Evolutionary conservation across 2,888 invertebrate genomes (phyloP).

Genomic region (Tachina lurida): DNA sequence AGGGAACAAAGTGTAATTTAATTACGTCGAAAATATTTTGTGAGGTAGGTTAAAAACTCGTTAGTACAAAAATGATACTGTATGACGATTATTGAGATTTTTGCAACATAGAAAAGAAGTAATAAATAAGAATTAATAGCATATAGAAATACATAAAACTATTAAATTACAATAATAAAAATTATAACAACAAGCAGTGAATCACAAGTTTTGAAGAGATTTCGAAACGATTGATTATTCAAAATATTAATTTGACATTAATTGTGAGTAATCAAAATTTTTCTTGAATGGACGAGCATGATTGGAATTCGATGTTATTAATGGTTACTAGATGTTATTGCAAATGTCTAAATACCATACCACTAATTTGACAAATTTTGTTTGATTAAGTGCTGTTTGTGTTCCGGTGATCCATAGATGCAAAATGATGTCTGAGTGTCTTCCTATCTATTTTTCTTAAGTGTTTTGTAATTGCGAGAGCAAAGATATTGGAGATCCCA

Average conservation of each 20-base stretch:
- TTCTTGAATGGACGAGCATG: no score
- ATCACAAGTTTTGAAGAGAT: neutral
- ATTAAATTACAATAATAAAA: neutral
- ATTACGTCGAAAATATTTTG: slow-evolving; percentile 3
- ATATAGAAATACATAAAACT: neutral
- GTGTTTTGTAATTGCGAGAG: no score
- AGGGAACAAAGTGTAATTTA: neutral
- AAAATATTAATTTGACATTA: neutral
- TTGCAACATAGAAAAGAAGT: neutral
- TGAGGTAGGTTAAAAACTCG: slow-evolving; percentile 12
- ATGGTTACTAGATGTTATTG: no score
- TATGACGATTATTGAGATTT: slow-evolving; percentile 12
- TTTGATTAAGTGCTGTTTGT: no score
- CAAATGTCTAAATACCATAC: no score
- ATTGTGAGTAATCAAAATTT: no score
- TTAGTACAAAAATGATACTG: slow-evolving; percentile 8
- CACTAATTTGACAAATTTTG: no score
- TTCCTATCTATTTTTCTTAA: no score
- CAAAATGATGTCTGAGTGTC: no score
- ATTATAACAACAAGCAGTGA: neutral
- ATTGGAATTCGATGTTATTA: no score
- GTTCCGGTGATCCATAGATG: no score
- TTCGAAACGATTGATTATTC: neutral
- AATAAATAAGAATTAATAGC: slow-evolving; percentile 6
- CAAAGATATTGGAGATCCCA: no score